Evolutionary conservation across 2,113 vertebrate species (phyloP), one percentile per base, ranked within the genome.

Genomic region (Spilogale gracilis): DNA sequence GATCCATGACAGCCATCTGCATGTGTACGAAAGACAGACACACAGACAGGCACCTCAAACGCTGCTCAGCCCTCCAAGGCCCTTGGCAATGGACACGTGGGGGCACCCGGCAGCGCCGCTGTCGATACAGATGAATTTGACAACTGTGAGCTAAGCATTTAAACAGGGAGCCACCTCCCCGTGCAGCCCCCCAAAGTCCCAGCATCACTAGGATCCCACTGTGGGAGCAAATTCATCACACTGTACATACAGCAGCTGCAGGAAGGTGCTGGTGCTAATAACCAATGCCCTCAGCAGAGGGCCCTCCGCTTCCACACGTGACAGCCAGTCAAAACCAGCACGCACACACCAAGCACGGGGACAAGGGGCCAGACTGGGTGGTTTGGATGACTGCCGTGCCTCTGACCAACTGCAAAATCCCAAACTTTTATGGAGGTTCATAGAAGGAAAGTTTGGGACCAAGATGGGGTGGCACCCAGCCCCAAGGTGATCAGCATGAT

Each of bases 121-220:
- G 38, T 1, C 52, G 65, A 21, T 38, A 23, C 23, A 6, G 43
- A 50, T 50, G 67, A 52, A 61, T 48, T 32, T 38, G 54, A 16
- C 2, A 0, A 5, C 63, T 69, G 74, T 13, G 17, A n/a, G 45
- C 45, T 91, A 23, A 20, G 50, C 79, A 18, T 56, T 93, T 25
- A 93, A 45, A 91, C 18, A 86, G 58, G 65, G 79, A 80, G 52
- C 61, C 61, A 18, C 25, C 50, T 81, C n/a, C 79, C 80, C 20
- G n/a, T 2, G 2, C 9, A 73, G 45, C 18, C 38, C 56, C 8
- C 2, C 1, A n/a, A 6, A 84, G 56, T n/a, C 45, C 14, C 21
- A 16, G 2, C 21, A 2, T 48, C 50, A 48, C 30, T 25, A 43
- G 50, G 16, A 52, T 58, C 61, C 63, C 43, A 30, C 9, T 23